Percentiles rank a stretch among this genome's conserved stretches.
Conservation (phyloP, 2,797 vertebrate species). For the Prionace glauca region DNA sequence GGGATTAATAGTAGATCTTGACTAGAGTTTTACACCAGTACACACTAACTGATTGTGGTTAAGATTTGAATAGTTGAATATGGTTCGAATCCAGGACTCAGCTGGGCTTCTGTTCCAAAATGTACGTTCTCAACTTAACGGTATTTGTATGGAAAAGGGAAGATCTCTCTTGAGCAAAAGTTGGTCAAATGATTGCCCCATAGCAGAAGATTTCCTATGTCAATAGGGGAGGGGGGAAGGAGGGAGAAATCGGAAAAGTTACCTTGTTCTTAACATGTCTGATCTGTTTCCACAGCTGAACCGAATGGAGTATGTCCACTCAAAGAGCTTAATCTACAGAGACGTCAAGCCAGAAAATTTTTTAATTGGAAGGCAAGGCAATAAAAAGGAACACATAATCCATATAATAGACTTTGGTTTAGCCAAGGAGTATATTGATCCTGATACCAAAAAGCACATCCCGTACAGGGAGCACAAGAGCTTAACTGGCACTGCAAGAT, state of each 20-base stretch:
- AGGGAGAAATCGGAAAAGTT: background rate
- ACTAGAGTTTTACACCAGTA: background rate
- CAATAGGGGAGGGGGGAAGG: too few species aligned
- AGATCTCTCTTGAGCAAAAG: background rate
- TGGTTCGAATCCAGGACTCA: background rate
- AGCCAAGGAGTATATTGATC: constrained; percentile 97
- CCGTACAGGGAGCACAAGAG: constrained; percentile 98
- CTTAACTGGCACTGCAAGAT: constrained; percentile 91
- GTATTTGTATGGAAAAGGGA: background rate
- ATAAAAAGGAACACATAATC: constrained; percentile 93
- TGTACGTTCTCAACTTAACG: background rate
- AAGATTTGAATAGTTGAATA: background rate
- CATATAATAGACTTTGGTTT: constrained; percentile 99
- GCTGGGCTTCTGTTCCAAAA: background rate
- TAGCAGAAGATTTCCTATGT: background rate
- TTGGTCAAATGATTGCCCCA: background rate
- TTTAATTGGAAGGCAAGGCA: constrained; percentile 93
- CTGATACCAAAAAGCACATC: constrained; percentile 99
- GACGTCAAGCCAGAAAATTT: constrained; percentile 98
- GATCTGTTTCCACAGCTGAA: constrained; percentile 67
- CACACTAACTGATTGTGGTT: background rate
- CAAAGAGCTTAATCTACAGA: constrained; percentile 97
- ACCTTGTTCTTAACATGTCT: background rate
- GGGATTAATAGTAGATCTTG: background rate
- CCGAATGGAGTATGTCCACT: constrained; percentile 96